These are phyloP conservation scores for Brachyalestes nurse DNA, from an alignment of 2,797 vertebrate genomes.

Conservation along the genomic window DNA sequence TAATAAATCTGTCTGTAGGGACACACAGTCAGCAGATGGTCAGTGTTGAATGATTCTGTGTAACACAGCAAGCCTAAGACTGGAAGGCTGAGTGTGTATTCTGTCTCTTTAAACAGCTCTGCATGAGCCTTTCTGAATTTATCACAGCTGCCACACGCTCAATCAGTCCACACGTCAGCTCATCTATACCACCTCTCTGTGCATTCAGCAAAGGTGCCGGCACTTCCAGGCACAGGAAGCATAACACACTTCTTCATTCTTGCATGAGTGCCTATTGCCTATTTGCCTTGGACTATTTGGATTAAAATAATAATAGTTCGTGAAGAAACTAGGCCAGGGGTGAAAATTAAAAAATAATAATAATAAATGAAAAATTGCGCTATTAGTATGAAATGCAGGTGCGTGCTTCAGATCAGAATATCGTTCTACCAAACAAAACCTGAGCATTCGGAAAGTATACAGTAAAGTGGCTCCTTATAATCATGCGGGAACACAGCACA, in stretches of 20 bases:
- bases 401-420: background rate
- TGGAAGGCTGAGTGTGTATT: slow-evolving; percentile 1
- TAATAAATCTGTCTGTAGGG: too few species aligned
- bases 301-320: background rate
- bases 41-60: background rate
- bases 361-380: too few species aligned
- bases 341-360: too few species aligned
- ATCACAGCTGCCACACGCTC: slow-evolving; percentile 48
- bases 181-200: slow-evolving; percentile 23
- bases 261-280: background rate
- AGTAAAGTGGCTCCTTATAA: too few species aligned
- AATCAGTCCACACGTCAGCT: slow-evolving; percentile 38
- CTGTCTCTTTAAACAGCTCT: slow-evolving; percentile 27
- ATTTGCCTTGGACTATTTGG: background rate
- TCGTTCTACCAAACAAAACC: background rate
- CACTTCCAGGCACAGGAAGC: background rate
- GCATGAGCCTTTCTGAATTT: slow-evolving; percentile 39
- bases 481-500: too few species aligned
- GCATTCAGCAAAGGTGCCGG: background rate
- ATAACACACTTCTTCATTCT: slow-evolving; percentile 16
- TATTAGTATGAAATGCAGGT: background rate
- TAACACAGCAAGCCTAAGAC: background rate
- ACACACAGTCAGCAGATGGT: background rate
- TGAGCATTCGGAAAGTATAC: background rate
- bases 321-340: background rate